Evolutionary conservation across 2,113 vertebrate genomes (phyloP).

Genomic region (Alexandromys fortis): DNA sequence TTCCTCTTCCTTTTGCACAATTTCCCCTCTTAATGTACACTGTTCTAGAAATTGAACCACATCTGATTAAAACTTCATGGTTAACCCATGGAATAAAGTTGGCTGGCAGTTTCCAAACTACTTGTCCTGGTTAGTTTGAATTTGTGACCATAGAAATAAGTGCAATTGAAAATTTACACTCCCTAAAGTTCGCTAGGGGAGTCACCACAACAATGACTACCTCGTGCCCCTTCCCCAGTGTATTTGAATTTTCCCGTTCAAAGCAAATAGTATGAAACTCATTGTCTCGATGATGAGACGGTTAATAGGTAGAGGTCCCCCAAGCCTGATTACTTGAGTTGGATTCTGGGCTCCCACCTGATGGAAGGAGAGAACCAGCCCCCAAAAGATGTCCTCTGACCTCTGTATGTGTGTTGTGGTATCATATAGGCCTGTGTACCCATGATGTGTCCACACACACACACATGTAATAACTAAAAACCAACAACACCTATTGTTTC

Average conservation of each 20-base stretch:
- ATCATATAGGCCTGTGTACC: neutral
- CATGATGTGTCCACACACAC: neutral
- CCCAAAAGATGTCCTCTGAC: neutral
- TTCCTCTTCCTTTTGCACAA: neutral
- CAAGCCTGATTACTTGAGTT: neutral
- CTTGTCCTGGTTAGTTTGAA: constrained; percentile 56
- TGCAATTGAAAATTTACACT: neutral
- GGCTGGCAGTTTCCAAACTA: constrained; percentile 59
- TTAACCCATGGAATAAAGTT: constrained; percentile 66
- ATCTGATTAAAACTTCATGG: constrained; percentile 71
- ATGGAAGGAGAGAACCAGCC: neutral
- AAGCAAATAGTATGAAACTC: neutral
- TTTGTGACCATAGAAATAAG: constrained; percentile 50
- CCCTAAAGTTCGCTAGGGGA: constrained; percentile 21
- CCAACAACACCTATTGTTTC: neutral
- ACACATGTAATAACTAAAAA: neutral
- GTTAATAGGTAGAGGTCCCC: neutral
- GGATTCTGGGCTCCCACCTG: neutral
- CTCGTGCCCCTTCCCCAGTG: neutral
- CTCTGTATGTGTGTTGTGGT: neutral
- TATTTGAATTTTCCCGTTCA: constrained; percentile 12
- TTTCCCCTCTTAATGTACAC: constrained; percentile 63
- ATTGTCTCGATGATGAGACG: neutral
- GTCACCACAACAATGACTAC: neutral
- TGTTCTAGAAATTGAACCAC: constrained; percentile 70